A percentile compares a stretch with the other conserved stretches of the same genome.
These are phyloP conservation scores for Podotricha telesiphe DNA, from an alignment of 2,888 invertebrate genomes.

Conservation along the genomic window DNA sequence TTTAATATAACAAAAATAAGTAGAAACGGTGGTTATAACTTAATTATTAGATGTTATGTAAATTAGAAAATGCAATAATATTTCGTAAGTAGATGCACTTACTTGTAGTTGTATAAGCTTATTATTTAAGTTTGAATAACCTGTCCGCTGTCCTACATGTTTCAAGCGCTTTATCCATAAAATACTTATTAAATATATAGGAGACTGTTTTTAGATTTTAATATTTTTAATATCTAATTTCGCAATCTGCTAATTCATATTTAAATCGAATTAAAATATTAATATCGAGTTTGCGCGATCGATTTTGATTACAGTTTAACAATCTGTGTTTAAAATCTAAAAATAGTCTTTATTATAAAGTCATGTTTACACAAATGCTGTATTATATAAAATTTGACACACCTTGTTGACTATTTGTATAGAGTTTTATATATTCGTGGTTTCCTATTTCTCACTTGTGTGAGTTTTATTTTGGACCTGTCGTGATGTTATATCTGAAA, in stretches of 20 bases:
- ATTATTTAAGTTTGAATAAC: constrained; percentile 23
- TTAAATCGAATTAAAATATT: neutral
- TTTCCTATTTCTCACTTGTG: constrained; percentile 74
- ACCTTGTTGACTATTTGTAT: constrained; percentile 82
- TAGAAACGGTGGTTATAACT: constrained; percentile 48
- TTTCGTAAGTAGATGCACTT: constrained; percentile 79
- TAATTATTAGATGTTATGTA: constrained; percentile 67
- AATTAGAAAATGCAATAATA: constrained; percentile 79
- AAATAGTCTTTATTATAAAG: constrained; percentile 32
- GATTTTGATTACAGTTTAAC: constrained; percentile 1
- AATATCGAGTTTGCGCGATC: neutral
- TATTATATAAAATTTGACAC: constrained; percentile 45
- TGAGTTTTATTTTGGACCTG: constrained; percentile 80
- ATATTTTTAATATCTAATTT: neutral
- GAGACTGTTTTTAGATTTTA: constrained; percentile 23
- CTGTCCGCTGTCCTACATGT: constrained; percentile 24
- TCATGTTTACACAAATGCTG: constrained; percentile 42
- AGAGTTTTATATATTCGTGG: constrained; percentile 78
- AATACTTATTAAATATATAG: constrained; percentile 7
- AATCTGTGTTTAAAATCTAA: constrained; percentile 25
- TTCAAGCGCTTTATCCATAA: constrained; percentile 21
- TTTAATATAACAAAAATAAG: constrained; percentile 29
- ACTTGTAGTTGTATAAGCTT: constrained; percentile 56
- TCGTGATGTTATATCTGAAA: constrained; percentile 81
- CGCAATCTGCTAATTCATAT: neutral